Evolutionary conservation across 2,113 vertebrate genomes (phyloP).

Genomic region (Saguinus midas): DNA sequence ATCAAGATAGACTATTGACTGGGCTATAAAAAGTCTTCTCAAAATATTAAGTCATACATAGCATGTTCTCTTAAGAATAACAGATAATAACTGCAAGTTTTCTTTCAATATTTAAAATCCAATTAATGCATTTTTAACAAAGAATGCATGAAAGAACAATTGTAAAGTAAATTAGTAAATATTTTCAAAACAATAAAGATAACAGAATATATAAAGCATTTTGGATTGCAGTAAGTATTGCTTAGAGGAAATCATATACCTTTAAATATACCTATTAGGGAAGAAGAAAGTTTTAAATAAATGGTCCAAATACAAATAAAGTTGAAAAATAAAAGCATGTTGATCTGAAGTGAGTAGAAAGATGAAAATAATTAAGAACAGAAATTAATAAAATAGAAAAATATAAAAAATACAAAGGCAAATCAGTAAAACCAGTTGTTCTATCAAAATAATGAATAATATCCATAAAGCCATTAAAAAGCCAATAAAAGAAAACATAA

Average conservation of each 20-base stretch:
- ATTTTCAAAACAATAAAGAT: not conserved
- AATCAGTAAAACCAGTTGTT: not conserved
- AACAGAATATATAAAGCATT: not conserved
- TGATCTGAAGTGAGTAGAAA: not conserved
- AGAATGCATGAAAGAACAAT: not conserved
- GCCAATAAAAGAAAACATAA: not conserved
- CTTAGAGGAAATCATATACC: not conserved
- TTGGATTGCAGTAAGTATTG: not conserved
- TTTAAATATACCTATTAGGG: not conserved
- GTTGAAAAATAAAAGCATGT: not conserved
- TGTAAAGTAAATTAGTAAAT: not conserved
- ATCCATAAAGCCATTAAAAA: not conserved
- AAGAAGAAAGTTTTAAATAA: not conserved
- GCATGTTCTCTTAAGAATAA: not conserved
- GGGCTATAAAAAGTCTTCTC: not conserved
- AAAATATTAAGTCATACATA: not conserved
- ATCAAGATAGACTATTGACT: not conserved
- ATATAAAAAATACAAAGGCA: not conserved
- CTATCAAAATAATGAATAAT: not conserved
- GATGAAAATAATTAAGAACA: not conserved
- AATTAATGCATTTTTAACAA: not conserved
- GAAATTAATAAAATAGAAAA: not conserved
- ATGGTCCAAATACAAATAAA: not conserved
- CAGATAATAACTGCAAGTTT: not conserved
- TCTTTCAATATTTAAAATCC: not conserved